phyloP scores from a whole-genome alignment of 2,797 vertebrate species.

The Sorex maritimensis region DNA sequence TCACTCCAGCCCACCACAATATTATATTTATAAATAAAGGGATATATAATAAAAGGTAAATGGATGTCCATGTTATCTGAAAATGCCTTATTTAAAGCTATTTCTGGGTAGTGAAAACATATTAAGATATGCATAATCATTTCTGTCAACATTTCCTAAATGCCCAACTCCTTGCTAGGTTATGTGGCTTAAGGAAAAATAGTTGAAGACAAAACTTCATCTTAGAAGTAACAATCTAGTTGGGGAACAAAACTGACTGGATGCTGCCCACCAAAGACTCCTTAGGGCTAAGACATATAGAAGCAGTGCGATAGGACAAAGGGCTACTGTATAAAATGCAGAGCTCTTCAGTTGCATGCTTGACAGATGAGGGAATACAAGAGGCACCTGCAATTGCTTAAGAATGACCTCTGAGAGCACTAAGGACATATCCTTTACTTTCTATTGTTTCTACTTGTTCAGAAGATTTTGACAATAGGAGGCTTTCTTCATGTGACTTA shows the following conservation, averaged over 20 bases:
- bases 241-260: conserved; percentile 1
- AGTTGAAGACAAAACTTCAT: not conserved
- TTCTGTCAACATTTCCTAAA: not conserved
- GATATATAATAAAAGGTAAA: not conserved
- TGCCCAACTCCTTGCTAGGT: conserved; percentile 19
- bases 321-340: not conserved
- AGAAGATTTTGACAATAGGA: too few relatives aligned
- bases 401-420: not conserved
- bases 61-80: not conserved
- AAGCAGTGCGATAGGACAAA: not conserved
- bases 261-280: not conserved
- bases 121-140: not conserved
- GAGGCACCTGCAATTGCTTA: not conserved
- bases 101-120: conserved; percentile 51
- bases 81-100: conserved; percentile 33
- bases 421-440: conserved; percentile 2
- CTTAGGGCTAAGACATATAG: not conserved
- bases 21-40: not conserved
- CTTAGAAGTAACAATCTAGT: not conserved
- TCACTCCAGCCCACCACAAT: not conserved
- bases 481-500: not conserved
- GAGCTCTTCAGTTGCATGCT: not conserved
- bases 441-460: not conserved
- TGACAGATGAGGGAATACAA: not conserved
- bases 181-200: not conserved